Percentiles rank a stretch among this genome's conserved stretches.
phyloP scores from a whole-genome alignment of 37 sponge, comb jelly and placozoan genomes.

The Beroe ovata region DNA sequence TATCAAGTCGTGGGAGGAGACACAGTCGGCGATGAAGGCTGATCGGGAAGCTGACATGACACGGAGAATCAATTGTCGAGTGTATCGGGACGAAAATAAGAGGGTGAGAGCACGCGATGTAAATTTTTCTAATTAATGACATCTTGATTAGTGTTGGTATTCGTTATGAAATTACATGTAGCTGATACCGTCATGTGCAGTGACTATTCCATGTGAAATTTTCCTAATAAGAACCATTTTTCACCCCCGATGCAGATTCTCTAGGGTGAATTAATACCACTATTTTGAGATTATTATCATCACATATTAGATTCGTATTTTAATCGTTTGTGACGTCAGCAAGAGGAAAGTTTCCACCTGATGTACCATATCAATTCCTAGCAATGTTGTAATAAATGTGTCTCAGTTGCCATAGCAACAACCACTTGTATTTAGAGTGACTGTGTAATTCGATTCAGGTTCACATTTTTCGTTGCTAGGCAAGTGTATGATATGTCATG shows the following conservation, averaged over 20 bases:
- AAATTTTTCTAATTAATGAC: background rate
- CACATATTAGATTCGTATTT: too few relatives aligned
- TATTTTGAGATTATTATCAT: too few relatives aligned
- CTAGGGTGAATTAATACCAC: too few relatives aligned
- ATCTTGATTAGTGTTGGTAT: too few relatives aligned
- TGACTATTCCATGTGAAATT: too few relatives aligned
- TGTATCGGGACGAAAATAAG: slow-evolving; percentile 39
- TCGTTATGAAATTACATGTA: too few relatives aligned
- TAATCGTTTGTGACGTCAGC: too few relatives aligned
- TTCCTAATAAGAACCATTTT: too few relatives aligned
- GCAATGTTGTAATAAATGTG: slow-evolving; percentile 14
- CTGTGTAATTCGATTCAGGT: background rate
- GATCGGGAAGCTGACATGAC: background rate
- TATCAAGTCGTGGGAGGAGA: slow-evolving; percentile 1
- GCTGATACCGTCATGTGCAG: too few relatives aligned
- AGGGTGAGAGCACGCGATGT: background rate
- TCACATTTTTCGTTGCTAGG: slow-evolving; percentile 6
- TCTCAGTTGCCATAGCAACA: background rate
- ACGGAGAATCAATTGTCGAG: background rate
- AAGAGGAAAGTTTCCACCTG: too few relatives aligned
- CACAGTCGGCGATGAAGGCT: background rate
- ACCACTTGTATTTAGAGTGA: background rate
- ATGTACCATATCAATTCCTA: too few relatives aligned
- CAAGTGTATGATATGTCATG: background rate
- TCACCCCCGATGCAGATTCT: too few relatives aligned